Evolutionary conservation across 1,140 invertebrate species (phyloP).

Genomic region (Parapsyche elsis): DNA sequence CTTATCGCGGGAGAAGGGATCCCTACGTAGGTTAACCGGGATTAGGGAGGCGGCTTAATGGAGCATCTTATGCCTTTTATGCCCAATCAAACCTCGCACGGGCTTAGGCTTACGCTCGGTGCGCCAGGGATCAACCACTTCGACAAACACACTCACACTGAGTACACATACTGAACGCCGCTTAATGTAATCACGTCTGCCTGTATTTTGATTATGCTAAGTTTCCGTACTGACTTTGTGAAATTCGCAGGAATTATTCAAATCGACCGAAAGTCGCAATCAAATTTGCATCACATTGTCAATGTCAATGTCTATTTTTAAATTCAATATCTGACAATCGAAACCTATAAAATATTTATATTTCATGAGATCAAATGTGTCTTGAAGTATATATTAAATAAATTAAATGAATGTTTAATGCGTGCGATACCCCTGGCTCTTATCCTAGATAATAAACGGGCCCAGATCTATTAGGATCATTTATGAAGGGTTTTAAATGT

Average conservation of each 20-base stretch:
- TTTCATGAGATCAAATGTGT: too few species aligned
- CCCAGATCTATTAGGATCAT: background rate
- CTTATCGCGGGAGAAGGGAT: constrained; percentile 25
- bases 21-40: constrained; percentile 45
- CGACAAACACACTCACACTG: background rate
- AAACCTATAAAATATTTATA: too few species aligned
- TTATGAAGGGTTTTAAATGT: background rate
- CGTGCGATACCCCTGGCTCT: background rate
- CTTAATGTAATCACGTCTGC: background rate
- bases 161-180: background rate
- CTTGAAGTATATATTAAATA: too few species aligned
- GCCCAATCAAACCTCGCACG: constrained; percentile 46
- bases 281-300: too few species aligned
- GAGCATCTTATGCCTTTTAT: constrained; percentile 50
- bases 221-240: too few species aligned
- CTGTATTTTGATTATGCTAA: background rate
- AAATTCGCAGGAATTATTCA: too few species aligned
- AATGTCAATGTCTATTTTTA: too few species aligned
- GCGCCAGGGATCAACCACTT: background rate
- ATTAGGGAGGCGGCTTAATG: constrained; percentile 47
- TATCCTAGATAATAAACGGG: background rate
- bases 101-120: background rate
- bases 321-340: too few species aligned
- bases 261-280: too few species aligned
- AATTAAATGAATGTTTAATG: background rate